phyloP scores from a whole-genome alignment of 2,113 vertebrate genomes.

The Ascaphus truei region DNA sequence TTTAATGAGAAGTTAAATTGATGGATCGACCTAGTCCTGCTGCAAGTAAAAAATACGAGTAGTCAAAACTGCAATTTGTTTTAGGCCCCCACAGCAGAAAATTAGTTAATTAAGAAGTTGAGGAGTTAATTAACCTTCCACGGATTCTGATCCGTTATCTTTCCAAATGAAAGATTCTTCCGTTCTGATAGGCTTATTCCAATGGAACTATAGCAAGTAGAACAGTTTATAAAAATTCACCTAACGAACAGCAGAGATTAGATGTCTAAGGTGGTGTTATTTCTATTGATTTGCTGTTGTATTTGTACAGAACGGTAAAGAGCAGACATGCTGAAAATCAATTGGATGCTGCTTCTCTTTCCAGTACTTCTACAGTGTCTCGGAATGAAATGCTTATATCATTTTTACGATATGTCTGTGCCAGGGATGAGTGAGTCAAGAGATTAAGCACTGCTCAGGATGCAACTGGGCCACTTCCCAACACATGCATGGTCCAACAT shows the following conservation, averaged over 20 bases:
- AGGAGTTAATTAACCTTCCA: slow-evolving; percentile 4
- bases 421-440: slow-evolving; percentile 53
- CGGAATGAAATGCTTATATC: slow-evolving; percentile 63
- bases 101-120: slow-evolving; percentile 12
- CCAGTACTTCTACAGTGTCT: slow-evolving; percentile 41
- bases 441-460: slow-evolving; percentile 47
- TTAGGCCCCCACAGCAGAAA: neutral
- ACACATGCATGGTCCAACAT: slow-evolving; percentile 31
- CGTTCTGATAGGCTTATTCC: neutral
- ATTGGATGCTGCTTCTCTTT: slow-evolving; percentile 42
- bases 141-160: slow-evolving; percentile 18
- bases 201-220: slow-evolving; percentile 26
- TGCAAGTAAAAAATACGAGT: neutral
- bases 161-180: neutral
- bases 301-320: slow-evolving; percentile 61
- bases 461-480: slow-evolving; percentile 31
- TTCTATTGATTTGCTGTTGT: slow-evolving; percentile 65
- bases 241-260: slow-evolving; percentile 48
- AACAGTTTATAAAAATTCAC: slow-evolving; percentile 44
- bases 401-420: slow-evolving; percentile 59
- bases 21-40: neutral
- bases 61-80: neutral
- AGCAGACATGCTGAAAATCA: slow-evolving; percentile 59
- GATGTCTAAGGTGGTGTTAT: slow-evolving; percentile 55
- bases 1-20: no score